Evolutionary conservation across 1,140 invertebrate genomes (phyloP), one percentile per base, ranked within the genome.

Genomic region (Panulirus ornatus): DNA sequence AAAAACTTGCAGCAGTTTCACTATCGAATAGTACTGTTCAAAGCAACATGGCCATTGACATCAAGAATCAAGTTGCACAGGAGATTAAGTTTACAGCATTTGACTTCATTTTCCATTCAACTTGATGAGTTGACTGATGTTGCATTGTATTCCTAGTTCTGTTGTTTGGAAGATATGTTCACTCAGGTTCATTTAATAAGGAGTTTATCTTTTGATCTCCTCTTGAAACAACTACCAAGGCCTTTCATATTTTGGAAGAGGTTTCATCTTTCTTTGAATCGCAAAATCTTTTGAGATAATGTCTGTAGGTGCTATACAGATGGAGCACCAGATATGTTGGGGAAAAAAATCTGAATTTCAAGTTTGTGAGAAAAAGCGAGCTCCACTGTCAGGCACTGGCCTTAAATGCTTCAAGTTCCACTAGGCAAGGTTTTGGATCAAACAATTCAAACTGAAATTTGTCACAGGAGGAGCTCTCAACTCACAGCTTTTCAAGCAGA

Each of bases 1-100:
- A 83, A 83, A 66, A 58, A 38, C 54, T 83, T 83, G n/a, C 58
- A 66, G 58, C 30, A 42, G 38, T 84, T 84, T 71, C 83, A 71
- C 19, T 66, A 84, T 84, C 83, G 71, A 44, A 84, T 63, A 84
- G 83, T 71, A 66, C 63, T 84, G 66, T 84, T 84, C 30, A 66
- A 71, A 75, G 36, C 71, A 27, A 75, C 16, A 75, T 75, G 36
- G 36, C 36, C 36, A 75, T 40, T 75, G 71, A 40, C 0, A 40
- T 75, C 38, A 75, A 91, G 95, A 94, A 3, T 95, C 95, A 90
- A 94, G 95, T 38, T 94, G 94, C 19, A 95, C 96, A 81, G n/a
- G 42, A 81, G 40, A 93, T 81, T 6, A 94, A 86, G 94, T 95
- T 36, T 95, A 19, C 96, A 96, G 92, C 95, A 95, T 70, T 96